phyloP scores from a whole-genome alignment of 37 sponge, comb jelly and placozoan species.

The Oscarella lobularis region DNA sequence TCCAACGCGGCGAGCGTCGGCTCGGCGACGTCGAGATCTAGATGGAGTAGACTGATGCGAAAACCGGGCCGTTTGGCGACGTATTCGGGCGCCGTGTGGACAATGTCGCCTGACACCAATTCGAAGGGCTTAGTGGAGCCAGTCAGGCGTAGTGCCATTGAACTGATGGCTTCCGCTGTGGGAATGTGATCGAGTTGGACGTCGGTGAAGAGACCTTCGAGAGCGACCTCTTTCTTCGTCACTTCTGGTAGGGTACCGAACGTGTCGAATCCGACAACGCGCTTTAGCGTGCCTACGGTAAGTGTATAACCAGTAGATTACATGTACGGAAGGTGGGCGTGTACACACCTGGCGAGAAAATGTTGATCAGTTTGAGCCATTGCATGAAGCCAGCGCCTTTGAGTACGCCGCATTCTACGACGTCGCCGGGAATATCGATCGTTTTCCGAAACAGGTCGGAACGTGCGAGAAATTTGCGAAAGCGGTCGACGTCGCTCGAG shows the following conservation, averaged over 20 bases:
- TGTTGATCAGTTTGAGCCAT: neutral
- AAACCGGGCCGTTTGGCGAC: neutral
- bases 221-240: neutral
- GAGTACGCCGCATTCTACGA: slow-evolving; percentile 1
- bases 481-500: neutral
- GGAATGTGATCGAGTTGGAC: neutral
- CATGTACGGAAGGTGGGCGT: no score
- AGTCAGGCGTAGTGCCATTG: neutral
- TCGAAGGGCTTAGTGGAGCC: neutral
- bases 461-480: neutral
- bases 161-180: neutral
- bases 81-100: neutral
- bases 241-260: neutral
- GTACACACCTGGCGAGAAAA: neutral
- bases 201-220: neutral
- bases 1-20: neutral
- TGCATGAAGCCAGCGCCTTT: neutral
- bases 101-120: neutral
- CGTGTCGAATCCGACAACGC: neutral
- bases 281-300: neutral
- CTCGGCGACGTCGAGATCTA: neutral
- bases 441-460: neutral
- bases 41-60: neutral
- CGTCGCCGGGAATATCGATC: neutral
- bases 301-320: no score